Base-by-base conservation (phyloP, 2,888 invertebrate species). In the Argyresthia goedartella region DNA sequence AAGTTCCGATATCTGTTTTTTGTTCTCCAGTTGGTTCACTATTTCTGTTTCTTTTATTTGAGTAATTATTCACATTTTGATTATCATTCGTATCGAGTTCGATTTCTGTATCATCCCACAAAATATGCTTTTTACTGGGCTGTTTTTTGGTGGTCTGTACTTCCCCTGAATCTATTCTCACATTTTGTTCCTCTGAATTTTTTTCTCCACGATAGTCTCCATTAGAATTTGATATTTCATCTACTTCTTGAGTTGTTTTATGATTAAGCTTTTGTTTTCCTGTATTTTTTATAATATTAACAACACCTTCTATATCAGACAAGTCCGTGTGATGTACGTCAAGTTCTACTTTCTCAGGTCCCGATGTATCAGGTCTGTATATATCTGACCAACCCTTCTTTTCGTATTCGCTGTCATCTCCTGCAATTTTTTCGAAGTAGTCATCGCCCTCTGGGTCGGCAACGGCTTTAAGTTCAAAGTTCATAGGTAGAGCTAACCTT, bases 251-350 rank as follows among this genome's bases (percentile, higher is more conserved):
- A 25, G 3, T 2, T 25, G 25, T 56, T 53, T 59, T 59, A 25
- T 58, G 58, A 4, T 66, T 58, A 49, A 60, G 63, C 42, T 65
- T 44, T 8, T 44, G n/a, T 14, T 44, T 44, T 14, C 4, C 10
- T 8, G 39, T 11, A 44, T 44, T 67, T n/a, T 70, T 76, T 16
- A 84, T 68, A 42, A 80, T 81, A 42, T 67, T 62, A 0, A 82
- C 73, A 25, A 84, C 69, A n/a, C 76, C 77, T 50, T 81, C 79
- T 52, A 84, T 82, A 25, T 77, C 81, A 6, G 81, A 68, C 54
- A 73, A 54, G 25, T 67, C 65, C 10, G 66, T 65, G 41, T 70
- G 71, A 54, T 71, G 69, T 13, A 13, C 9, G n/a, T 53, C 52
- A 4, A 55, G 48, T 52, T 65, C 60, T 4, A 52, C 55, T 1